These are phyloP conservation scores for Ichneumoninae sp. DNA, from an alignment of 2,888 invertebrate genomes.

Conservation along the genomic window DNA sequence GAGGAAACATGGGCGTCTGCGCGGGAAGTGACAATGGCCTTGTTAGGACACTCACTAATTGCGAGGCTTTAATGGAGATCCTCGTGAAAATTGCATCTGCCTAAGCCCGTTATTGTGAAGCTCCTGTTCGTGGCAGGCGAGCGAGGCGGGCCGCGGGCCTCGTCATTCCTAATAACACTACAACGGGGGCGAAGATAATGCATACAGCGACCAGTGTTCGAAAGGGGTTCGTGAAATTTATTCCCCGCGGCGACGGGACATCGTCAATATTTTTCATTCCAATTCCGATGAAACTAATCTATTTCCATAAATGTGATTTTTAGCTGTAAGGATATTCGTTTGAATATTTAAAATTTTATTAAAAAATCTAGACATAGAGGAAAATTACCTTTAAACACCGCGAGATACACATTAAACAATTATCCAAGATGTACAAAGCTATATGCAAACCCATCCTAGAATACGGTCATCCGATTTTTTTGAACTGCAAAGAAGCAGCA, in stretches of 20 bases:
- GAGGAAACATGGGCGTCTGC: slow-evolving; percentile 29
- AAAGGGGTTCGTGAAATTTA: slow-evolving; percentile 18
- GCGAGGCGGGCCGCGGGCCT: slow-evolving; percentile 13
- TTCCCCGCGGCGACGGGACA: not conserved
- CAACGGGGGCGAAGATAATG: slow-evolving; percentile 35
- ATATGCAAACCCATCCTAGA: too few species aligned
- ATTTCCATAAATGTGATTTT: too few species aligned
- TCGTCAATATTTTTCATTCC: too few species aligned
- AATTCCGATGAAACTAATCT: too few species aligned
- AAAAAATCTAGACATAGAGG: too few species aligned
- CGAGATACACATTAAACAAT: too few species aligned
- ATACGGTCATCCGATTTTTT: too few species aligned
- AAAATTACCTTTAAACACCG: too few species aligned
- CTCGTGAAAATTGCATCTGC: slow-evolving; percentile 79
- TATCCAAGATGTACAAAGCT: too few species aligned
- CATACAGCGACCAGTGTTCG: slow-evolving; percentile 27
- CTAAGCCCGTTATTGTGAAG: slow-evolving; percentile 73
- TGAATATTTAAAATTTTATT: too few species aligned
- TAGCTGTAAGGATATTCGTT: too few species aligned
- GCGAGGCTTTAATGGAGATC: slow-evolving; percentile 78
- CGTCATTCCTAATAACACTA: slow-evolving; percentile 30
- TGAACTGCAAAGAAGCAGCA: too few species aligned
- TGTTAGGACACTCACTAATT: slow-evolving; percentile 80
- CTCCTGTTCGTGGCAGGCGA: slow-evolving; percentile 63
- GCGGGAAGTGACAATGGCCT: slow-evolving; percentile 76